Base-by-base conservation (phyloP, 2,113 vertebrate species). In the Triplophysa siluroides region DNA sequence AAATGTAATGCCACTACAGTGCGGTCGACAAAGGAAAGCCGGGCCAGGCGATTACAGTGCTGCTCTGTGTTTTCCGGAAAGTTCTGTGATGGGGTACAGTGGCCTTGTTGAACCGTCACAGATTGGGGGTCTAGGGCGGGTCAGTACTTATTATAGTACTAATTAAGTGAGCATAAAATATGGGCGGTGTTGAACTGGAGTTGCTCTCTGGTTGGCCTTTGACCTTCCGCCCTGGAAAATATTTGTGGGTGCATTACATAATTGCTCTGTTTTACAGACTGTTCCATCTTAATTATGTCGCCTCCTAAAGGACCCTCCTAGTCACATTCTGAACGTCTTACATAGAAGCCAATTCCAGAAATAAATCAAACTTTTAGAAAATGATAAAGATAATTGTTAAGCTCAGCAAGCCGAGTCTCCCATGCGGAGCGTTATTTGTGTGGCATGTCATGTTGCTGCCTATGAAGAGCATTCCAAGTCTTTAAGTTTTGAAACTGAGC, bases 1-100 rank as follows among this genome's bases (percentile, higher is more conserved):
- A 93, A 93, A 91, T 93, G 90, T 93, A 93, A 93, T 93, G 91
- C 91, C 83, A 83, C 88, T 85, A 85, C 81, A 85, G 84, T 75
- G 83, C 45, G 85, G 82, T 89, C 88, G 90, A 92, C 92, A 90
- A 90, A 90, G 84, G 87, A 87, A 84, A 90, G 86, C 83, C 85
- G 62, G 87, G 81, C 74, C 45, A 79, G 88, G 88, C 83, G 29
- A 91, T 92, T 88, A 91, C 86, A 83, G 84, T 78, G 77, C 60
- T 45, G 84, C 87, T 85, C 9, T 5, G 8, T 10, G 18, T 58
- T 19, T 21, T 58, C 54, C 65, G 74, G 85, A 85, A 87, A 85
- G 81, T 85, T 86, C 86, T 79, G 67, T 80, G 80, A 86, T 19
- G 77, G 81, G 80, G 86, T 61, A 18, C 63, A 10, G 56, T 64